phyloP scores from a whole-genome alignment of 2,797 vertebrate species.

The Aplochiton taeniatus region DNA sequence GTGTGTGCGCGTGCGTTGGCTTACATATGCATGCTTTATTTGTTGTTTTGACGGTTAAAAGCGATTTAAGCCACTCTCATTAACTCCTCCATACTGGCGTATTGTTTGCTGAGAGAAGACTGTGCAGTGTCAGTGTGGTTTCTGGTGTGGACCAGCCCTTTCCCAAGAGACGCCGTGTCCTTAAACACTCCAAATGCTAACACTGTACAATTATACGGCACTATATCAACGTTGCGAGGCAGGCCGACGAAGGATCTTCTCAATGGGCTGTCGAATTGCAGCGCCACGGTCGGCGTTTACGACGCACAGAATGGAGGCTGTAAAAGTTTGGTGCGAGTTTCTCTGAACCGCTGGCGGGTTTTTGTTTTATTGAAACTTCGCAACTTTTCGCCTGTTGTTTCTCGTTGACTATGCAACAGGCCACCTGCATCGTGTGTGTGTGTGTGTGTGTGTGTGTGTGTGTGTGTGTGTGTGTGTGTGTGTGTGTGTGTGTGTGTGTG shows the following conservation, averaged over 20 bases:
- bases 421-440: not conserved
- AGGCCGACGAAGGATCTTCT: too few relatives aligned
- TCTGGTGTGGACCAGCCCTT: not conserved
- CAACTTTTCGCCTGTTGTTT: not conserved
- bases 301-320: too few relatives aligned
- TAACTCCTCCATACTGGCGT: not conserved
- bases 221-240: too few relatives aligned
- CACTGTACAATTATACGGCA: too few relatives aligned
- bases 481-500: not conserved
- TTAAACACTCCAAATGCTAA: too few relatives aligned
- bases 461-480: not conserved
- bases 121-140: not conserved
- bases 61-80: constrained; percentile 2
- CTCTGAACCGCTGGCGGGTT: too few relatives aligned
- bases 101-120: not conserved
- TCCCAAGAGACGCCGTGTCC: too few relatives aligned
- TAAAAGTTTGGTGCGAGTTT: too few relatives aligned
- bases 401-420: not conserved
- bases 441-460: not conserved
- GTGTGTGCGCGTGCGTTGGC: not conserved
- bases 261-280: too few relatives aligned
- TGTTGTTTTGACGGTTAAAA: constrained; percentile 9
- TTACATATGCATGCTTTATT: not conserved
- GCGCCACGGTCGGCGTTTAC: too few relatives aligned
- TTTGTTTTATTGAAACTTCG: too few relatives aligned